Evolutionary conservation across 2,888 invertebrate species (phyloP).

Genomic region (Perithous albicinctus): DNA sequence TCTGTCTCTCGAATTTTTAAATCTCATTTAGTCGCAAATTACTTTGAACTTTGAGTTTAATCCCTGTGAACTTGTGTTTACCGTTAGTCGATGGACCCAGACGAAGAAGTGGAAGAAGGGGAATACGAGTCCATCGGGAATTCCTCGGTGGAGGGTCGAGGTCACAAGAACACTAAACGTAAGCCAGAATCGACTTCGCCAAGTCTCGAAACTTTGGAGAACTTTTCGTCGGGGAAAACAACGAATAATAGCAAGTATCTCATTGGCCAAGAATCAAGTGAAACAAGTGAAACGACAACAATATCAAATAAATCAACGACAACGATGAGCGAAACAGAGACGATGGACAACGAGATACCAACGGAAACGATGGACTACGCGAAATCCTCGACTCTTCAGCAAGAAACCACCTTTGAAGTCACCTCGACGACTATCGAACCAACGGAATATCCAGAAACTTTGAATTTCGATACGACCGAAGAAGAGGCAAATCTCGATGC

Average conservation of each 20-base stretch:
- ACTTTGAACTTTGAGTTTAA: background rate
- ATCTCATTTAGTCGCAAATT: background rate
- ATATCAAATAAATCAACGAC: slow-evolving; percentile 32
- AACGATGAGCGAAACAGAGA: slow-evolving; percentile 75
- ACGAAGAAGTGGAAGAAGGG: background rate
- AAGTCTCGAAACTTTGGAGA: slow-evolving; percentile 64
- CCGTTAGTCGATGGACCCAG: slow-evolving; percentile 20
- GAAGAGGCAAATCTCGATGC: slow-evolving; percentile 51
- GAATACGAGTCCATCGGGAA: slow-evolving; percentile 69
- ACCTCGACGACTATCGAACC: slow-evolving; percentile 24
- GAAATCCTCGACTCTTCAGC: slow-evolving; percentile 70
- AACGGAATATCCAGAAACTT: slow-evolving; percentile 63
- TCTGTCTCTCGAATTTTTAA: background rate
- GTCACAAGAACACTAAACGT: slow-evolving; percentile 70
- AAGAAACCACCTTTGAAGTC: slow-evolving; percentile 44
- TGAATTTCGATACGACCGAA: slow-evolving; percentile 33
- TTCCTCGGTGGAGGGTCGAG: slow-evolving; percentile 79
- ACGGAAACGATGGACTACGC: slow-evolving; percentile 77
- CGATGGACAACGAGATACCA: slow-evolving; percentile 82
- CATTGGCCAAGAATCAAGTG: slow-evolving; percentile 68
- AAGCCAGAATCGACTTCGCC: slow-evolving; percentile 63
- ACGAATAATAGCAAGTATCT: slow-evolving; percentile 54
- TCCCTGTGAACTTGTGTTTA: background rate
- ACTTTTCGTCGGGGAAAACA: slow-evolving; percentile 69
- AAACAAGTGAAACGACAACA: slow-evolving; percentile 61